phyloP scores from a whole-genome alignment of 2,888 invertebrate species.

The Acanthosepion lycidas region DNA sequence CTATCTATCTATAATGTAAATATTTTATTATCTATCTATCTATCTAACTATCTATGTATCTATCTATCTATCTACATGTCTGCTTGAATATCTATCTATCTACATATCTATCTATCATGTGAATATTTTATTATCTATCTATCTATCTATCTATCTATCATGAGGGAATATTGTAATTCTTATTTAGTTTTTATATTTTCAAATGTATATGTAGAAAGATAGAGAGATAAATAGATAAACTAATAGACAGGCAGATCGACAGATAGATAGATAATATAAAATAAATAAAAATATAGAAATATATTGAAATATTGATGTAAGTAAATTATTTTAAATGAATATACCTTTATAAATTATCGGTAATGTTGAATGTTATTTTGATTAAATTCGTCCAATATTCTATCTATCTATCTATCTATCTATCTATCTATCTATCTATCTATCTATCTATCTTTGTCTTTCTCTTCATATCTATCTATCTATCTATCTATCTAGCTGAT shows the following conservation, averaged over 20 bases:
- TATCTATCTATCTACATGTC: neutral
- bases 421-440: neutral
- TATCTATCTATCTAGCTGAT: too few relatives aligned
- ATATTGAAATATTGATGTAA: too few relatives aligned
- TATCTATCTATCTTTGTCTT: neutral
- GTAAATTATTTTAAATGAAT: too few relatives aligned
- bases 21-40: neutral
- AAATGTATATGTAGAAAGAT: too few relatives aligned
- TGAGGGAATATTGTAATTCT: too few relatives aligned
- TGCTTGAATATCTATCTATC: neutral
- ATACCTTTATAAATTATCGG: too few relatives aligned
- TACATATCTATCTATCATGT: neutral
- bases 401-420: neutral
- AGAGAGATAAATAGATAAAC: too few relatives aligned
- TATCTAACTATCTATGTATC: neutral
- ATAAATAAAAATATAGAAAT: too few relatives aligned
- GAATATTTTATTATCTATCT: neutral
- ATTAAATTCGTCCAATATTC: neutral
- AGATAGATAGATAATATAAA: too few relatives aligned
- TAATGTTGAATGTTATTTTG: too few relatives aligned
- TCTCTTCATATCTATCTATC: neutral
- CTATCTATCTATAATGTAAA: neutral
- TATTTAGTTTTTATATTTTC: too few relatives aligned
- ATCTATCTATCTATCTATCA: neutral
- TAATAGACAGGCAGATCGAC: too few relatives aligned